Percentiles rank a stretch among this genome's conserved stretches.
Evolutionary conservation across 2,888 invertebrate species (phyloP).

Genomic region (Rhagophthalmus giganteus): DNA sequence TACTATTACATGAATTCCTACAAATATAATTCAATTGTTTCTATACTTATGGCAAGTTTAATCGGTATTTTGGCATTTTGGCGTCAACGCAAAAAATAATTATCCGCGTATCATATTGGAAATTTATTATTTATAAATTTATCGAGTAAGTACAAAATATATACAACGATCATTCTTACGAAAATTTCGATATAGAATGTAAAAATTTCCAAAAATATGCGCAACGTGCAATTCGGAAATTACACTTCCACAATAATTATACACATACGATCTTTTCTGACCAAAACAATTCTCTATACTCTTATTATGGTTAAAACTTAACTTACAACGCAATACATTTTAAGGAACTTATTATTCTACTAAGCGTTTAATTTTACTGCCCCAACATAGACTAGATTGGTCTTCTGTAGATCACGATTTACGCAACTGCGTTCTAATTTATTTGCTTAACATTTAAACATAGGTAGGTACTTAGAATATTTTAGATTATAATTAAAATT

Average conservation of each 20-base stretch:
- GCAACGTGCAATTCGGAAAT: no score
- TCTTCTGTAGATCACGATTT: constrained; percentile 1
- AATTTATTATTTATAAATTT: constrained; percentile 1
- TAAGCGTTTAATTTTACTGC: constrained; percentile 15
- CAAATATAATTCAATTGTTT: no score
- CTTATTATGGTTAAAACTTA: background rate
- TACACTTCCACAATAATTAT: background rate
- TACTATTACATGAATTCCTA: no score
- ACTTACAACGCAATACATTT: background rate
- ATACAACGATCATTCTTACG: background rate
- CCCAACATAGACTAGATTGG: constrained; percentile 16
- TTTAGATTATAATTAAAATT: background rate
- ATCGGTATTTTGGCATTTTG: no score
- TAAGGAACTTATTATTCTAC: constrained; percentile 1
- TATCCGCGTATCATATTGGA: no score
- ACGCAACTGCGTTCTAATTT: background rate
- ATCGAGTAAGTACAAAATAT: constrained; percentile 46
- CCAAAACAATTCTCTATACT: background rate
- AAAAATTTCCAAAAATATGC: constrained; percentile 1
- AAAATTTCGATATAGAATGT: background rate
- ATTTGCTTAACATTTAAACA: background rate
- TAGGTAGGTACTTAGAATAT: no score
- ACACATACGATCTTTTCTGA: background rate
- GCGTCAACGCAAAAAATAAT: no score
- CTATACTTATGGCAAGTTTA: no score